These are phyloP conservation scores for Sitophilus oryzae DNA, from an alignment of 1,140 invertebrate species.

Conservation along the genomic window DNA sequence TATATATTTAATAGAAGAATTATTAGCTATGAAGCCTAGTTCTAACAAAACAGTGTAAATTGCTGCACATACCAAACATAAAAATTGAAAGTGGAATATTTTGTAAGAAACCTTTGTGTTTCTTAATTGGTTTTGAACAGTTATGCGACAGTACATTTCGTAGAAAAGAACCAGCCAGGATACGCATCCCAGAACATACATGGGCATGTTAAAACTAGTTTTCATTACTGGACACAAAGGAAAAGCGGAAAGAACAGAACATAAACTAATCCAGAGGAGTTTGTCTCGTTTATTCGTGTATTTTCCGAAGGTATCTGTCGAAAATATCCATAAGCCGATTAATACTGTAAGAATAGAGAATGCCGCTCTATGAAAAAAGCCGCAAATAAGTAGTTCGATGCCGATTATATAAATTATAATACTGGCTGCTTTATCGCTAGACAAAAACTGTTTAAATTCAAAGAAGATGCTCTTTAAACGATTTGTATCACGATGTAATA, in stretches of 20 bases:
- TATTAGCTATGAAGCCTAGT: conserved; percentile 15
- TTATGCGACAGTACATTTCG: conserved; percentile 23
- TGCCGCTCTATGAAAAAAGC: conserved; percentile 29
- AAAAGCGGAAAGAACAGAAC: conserved; percentile 28
- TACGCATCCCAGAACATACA: conserved; percentile 26
- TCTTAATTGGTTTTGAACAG: conserved; percentile 14
- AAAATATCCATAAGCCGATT: conserved; percentile 19
- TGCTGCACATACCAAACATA: conserved; percentile 19
- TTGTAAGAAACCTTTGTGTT: conserved; percentile 6
- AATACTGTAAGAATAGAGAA: conserved; percentile 30
- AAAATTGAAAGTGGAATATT: conserved; percentile 21
- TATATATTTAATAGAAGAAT: conserved; percentile 27
- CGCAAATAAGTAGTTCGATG: conserved; percentile 30
- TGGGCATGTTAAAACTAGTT: conserved; percentile 32
- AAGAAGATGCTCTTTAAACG: neutral
- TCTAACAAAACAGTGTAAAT: conserved; percentile 27
- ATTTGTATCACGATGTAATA: conserved; percentile 7
- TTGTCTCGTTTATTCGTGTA: conserved; percentile 24
- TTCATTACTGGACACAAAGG: conserved; percentile 35
- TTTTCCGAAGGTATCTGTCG: conserved; percentile 17
- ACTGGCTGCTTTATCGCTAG: conserved; percentile 1
- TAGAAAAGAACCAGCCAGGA: conserved; percentile 27
- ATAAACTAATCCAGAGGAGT: conserved; percentile 28
- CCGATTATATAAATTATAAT: conserved; percentile 18
- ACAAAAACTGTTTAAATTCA: neutral